These are phyloP conservation scores for Pimpla rufipes DNA, from an alignment of 2,888 invertebrate genomes.

Conservation along the genomic window DNA sequence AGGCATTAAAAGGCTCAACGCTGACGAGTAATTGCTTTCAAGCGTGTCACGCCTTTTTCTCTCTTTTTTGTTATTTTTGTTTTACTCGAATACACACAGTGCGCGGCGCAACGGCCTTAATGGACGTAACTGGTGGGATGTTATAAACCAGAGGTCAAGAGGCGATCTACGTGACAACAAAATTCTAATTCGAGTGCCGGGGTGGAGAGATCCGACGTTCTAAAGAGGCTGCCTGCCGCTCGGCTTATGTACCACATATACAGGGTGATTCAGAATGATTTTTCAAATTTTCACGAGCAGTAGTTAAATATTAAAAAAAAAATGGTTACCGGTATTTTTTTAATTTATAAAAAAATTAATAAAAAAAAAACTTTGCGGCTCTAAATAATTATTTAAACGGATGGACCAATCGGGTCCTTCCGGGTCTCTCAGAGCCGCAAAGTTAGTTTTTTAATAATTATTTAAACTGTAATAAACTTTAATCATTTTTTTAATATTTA, in stretches of 20 bases:
- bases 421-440: no score
- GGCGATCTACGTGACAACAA: conserved; percentile 49
- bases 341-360: no score
- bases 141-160: conserved; percentile 35
- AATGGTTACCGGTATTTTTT: no score
- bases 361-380: no score
- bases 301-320: no score
- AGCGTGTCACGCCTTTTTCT: conserved; percentile 44
- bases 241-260: background rate
- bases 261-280: no score
- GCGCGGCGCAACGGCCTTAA: conserved; percentile 28
- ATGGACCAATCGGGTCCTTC: no score
- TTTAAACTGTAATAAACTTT: no score
- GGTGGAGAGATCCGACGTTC: conserved; percentile 1
- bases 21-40: conserved; percentile 59
- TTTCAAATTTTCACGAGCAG: no score
- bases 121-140: conserved; percentile 42
- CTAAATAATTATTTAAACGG: no score
- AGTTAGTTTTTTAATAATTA: no score
- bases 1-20: conserved; percentile 31
- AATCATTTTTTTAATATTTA: no score
- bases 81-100: conserved; percentile 14
- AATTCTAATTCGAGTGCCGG: conserved; percentile 50
- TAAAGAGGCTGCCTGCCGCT: background rate
- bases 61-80: background rate